Percentiles rank a stretch among this genome's conserved stretches.
phyloP scores from a whole-genome alignment of 1,140 invertebrate species.

The Epicauta chinensis region DNA sequence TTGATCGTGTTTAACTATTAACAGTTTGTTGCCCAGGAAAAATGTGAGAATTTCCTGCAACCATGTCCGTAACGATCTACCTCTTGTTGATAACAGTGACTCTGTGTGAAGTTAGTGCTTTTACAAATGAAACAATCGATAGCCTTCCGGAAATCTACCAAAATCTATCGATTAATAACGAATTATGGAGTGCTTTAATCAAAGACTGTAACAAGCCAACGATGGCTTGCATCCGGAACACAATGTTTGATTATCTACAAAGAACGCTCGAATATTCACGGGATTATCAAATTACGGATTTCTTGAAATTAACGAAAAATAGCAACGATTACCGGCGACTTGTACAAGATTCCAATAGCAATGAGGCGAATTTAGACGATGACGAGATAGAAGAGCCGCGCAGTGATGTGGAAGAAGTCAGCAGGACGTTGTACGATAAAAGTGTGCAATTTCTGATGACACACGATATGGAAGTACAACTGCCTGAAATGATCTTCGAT shows the following conservation, averaged over 20 bases:
- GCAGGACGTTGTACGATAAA: slow-evolving; percentile 59
- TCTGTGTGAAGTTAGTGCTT: slow-evolving; percentile 1
- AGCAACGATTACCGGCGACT: slow-evolving; percentile 51
- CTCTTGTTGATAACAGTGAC: slow-evolving; percentile 8
- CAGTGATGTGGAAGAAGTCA: slow-evolving; percentile 54
- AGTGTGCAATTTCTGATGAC: slow-evolving; percentile 66
- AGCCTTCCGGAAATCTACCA: not conserved
- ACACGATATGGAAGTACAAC: slow-evolving; percentile 61
- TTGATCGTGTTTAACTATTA: slow-evolving; percentile 25
- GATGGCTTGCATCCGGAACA: slow-evolving; percentile 68
- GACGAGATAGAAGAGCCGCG: slow-evolving; percentile 44
- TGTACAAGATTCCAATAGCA: slow-evolving; percentile 43
- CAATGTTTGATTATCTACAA: slow-evolving; percentile 63
- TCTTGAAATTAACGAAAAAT: slow-evolving; percentile 63
- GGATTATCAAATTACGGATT: slow-evolving; percentile 63
- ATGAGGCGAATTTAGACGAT: slow-evolving; percentile 30
- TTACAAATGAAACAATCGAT: not conserved
- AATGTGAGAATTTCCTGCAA: not conserved
- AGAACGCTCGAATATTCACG: slow-evolving; percentile 53
- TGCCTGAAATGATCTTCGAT: slow-evolving; percentile 65
- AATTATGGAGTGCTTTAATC: slow-evolving; percentile 63
- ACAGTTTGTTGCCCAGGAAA: slow-evolving; percentile 12
- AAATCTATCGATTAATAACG: slow-evolving; percentile 50
- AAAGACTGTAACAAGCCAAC: slow-evolving; percentile 60
- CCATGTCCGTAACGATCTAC: slow-evolving; percentile 3